phyloP scores from a whole-genome alignment of 2,113 vertebrate genomes.

The Blennius ocellaris region DNA sequence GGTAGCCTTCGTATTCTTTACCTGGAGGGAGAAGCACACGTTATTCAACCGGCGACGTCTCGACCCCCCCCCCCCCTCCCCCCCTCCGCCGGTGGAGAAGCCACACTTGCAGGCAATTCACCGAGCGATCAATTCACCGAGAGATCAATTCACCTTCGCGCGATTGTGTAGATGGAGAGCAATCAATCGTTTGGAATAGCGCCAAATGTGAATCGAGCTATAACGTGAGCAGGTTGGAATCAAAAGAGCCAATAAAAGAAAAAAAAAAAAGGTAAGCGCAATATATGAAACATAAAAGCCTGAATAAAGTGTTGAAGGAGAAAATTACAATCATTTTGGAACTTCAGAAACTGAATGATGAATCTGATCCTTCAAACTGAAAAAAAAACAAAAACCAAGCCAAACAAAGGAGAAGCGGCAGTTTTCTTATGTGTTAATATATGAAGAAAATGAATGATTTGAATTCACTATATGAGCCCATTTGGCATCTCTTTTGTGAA shows the following conservation, averaged over 20 bases:
- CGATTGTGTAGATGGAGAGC: slow-evolving; percentile 32
- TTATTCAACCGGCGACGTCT: not conserved
- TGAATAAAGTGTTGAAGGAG: not conserved
- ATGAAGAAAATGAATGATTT: not conserved
- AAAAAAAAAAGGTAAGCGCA: not conserved
- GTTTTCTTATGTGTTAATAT: not conserved
- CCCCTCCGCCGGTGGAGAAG: slow-evolving; percentile 31
- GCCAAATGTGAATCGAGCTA: slow-evolving; percentile 31
- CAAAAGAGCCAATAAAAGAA: slow-evolving; percentile 6
- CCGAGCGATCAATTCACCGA: slow-evolving; percentile 25
- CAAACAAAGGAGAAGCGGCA: slow-evolving; percentile 13
- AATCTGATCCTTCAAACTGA: not conserved
- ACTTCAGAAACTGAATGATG: slow-evolving; percentile 12
- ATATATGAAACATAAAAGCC: slow-evolving; percentile 8
- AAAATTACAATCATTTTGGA: slow-evolving; percentile 3
- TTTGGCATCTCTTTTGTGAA: not conserved
- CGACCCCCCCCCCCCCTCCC: not conserved
- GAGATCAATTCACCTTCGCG: slow-evolving; percentile 32
- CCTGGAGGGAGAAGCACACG: slow-evolving; percentile 77
- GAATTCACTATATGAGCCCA: not conserved
- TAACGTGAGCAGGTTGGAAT: not conserved
- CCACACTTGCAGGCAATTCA: slow-evolving; percentile 46
- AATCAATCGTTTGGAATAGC: slow-evolving; percentile 40
- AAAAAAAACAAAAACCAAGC: not conserved
- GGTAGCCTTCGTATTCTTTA: slow-evolving; percentile 88